Evolutionary conservation across 2,797 vertebrate species (phyloP), one percentile per base, ranked within the genome.

Genomic region (Simalia tracyae): DNA sequence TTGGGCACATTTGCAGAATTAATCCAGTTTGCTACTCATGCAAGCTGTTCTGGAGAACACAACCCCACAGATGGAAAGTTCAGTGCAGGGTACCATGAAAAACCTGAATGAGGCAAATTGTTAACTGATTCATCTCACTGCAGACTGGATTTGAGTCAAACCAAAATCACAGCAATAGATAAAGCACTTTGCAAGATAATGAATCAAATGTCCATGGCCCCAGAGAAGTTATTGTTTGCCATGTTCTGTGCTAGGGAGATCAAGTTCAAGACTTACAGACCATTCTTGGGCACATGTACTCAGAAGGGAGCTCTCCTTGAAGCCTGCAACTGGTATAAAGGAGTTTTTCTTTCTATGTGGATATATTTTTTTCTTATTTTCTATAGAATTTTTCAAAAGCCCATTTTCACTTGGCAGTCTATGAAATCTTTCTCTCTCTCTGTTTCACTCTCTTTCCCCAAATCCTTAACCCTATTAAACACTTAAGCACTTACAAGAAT

Each of bases 371-470:
- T 59, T 31, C 15, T 42, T 22, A 3, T 89, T 93, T 56, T 94
- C 93, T 91, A 85, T 6, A 57, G 4, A 89, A 87, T 7, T 22
- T 91, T 31, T 46, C 76, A 36, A 90, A 92, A 81, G 2, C 12
- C 2, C 85, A 90, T n/a, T 91, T 93, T 28, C 2, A 86, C 88
- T 72, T 31, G 72, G 2, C 10, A 0, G 0, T 59, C 0, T 90
- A 15, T 94, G 24, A 94, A 94, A 84, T 89, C 26, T n/a, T 26
- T 46, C 0, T 87, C 7, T 86, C 89, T 92, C 56, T 12, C 11
- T 89, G 1, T 2, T 12, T 89, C 56, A 5, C 0, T 0, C 93
- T 90, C 90, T 84, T 8, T 94, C 54, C 72, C 2, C 0, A 63
- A 63, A 86, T 2, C 26, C 8, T 0, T 5, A 90, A 93, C 88